phyloP scores from a whole-genome alignment of 2,113 vertebrate genomes.

The Psephotus haematonotus region DNA sequence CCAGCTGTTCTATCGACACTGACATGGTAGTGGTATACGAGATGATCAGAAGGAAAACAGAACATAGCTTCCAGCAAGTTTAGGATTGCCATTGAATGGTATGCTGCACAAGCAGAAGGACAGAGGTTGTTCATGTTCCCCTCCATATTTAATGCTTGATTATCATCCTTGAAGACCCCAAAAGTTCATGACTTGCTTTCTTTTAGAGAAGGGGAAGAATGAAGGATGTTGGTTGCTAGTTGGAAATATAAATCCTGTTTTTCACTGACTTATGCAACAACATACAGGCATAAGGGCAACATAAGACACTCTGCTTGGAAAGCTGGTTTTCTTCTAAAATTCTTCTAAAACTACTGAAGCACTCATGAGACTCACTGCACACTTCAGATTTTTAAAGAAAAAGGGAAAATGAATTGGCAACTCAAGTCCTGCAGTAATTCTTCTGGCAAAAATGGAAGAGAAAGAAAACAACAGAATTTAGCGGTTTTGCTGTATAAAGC shows the following conservation, averaged over 20 bases:
- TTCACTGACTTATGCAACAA: not conserved
- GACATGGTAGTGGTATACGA: not conserved
- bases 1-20: accelerated
- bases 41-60: not conserved
- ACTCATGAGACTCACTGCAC: not conserved
- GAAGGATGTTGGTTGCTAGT: not conserved
- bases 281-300: not conserved
- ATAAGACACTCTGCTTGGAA: not conserved
- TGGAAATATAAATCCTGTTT: not conserved
- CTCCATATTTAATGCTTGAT: not conserved
- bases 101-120: not conserved
- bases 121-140: accelerated
- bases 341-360: not conserved
- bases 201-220: not conserved
- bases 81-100: not conserved
- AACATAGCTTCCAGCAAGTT: not conserved
- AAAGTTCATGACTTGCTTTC: not conserved
- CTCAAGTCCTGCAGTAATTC: not conserved
- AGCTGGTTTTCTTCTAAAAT: not conserved
- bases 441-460: not conserved
- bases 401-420: not conserved
- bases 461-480: not conserved
- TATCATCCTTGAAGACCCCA: not conserved
- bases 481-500: not conserved
- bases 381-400: not conserved